Conservation (phyloP, 2,888 invertebrate genomes). For the Spisula subtruncata region DNA sequence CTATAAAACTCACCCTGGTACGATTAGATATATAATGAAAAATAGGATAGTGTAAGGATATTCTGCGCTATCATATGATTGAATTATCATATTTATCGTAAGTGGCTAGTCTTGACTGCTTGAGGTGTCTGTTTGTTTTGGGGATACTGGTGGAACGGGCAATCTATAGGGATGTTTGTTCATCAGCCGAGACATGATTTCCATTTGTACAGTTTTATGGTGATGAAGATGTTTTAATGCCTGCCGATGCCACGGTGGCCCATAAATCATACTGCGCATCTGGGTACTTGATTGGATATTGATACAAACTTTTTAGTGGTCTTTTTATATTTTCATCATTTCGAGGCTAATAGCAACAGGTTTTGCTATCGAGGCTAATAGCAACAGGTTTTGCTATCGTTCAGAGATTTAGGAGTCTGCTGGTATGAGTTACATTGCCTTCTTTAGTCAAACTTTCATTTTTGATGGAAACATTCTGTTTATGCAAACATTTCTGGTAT, state of each 20-base stretch:
- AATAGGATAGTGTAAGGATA: not conserved
- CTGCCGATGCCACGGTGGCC: not conserved
- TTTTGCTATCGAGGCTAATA: not conserved
- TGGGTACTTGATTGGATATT: constrained; percentile 1
- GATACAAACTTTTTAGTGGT: not conserved
- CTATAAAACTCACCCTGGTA: constrained; percentile 3
- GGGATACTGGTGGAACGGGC: not conserved
- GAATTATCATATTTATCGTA: not conserved
- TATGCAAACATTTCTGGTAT: not conserved
- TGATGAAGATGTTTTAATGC: constrained; percentile 14
- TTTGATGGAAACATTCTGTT: not conserved
- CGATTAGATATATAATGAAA: constrained; percentile 13
- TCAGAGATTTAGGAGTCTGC: not conserved
- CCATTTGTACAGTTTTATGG: constrained; percentile 8
- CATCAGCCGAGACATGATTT: constrained; percentile 13
- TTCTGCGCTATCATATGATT: not conserved
- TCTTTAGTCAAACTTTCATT: not conserved
- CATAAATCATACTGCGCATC: not conserved
- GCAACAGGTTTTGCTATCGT: not conserved
- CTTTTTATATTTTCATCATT: constrained; percentile 1
- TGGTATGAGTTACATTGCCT: not conserved
- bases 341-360: not conserved
- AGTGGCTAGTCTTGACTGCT: constrained; percentile 3
- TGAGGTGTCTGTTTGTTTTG: constrained; percentile 11
- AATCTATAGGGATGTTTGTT: constrained; percentile 13